These are phyloP conservation scores for Micronycteris hirsuta DNA, from an alignment of 2,113 vertebrate genomes.

Conservation along the genomic window DNA sequence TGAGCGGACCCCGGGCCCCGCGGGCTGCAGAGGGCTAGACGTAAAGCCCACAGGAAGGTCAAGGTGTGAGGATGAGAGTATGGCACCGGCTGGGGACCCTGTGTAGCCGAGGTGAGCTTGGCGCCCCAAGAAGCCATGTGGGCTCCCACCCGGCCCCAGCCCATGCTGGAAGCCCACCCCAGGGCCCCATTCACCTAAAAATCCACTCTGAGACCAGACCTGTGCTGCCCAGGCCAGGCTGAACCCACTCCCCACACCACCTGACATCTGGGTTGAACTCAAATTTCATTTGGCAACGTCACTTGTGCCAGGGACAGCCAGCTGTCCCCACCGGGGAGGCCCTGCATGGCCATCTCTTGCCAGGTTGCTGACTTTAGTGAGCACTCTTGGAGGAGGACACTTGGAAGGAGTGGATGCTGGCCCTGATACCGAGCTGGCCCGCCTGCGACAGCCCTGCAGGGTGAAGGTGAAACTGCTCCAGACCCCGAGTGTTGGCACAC, in stretches of 20 bases:
- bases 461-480: not conserved
- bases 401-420: not conserved
- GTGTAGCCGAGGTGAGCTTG: not conserved
- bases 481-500: not conserved
- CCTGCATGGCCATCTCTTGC: rapidly evolving
- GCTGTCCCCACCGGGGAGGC: not conserved
- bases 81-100: not conserved
- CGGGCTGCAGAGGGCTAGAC: no score
- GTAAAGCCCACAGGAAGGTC: not conserved
- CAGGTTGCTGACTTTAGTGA: not conserved
- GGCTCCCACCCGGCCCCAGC: not conserved
- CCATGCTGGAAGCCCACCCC: not conserved
- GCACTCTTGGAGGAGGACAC: not conserved
- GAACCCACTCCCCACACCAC: not conserved
- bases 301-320: not conserved
- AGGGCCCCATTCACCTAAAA: no score
- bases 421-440: not conserved
- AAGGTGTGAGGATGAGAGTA: not conserved
- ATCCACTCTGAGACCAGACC: not conserved
- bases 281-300: not conserved
- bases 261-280: no score
- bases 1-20: rapidly evolving
- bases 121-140: rapidly evolving
- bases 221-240: not conserved
- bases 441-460: rapidly evolving